Base-by-base conservation (phyloP, 2,888 invertebrate genomes). In the Drosophila rubida region DNA sequence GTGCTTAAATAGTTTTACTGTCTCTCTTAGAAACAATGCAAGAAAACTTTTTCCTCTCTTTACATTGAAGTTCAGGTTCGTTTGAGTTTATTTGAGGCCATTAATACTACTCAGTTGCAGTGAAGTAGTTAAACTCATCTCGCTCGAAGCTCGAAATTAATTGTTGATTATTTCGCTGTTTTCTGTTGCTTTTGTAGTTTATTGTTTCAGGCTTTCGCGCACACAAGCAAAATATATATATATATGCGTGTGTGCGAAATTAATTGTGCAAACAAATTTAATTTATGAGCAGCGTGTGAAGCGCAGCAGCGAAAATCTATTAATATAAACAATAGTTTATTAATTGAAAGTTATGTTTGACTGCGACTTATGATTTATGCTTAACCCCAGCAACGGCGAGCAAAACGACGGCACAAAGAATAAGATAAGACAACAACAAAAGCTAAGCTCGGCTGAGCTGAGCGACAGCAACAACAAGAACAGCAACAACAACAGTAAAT, bases 301-400 rank as follows among this genome's bases (percentile, higher is more conserved):
- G 14, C 54, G 50, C 57, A 63, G 42, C 61, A 16, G 45, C 63
- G 49, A 75, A 74, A 80, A 74, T 84, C 78, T 84, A 87, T 87
- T 82, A 81, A 87, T 78, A 69, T 68, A 66, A 84, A 87, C 82
- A 82, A 82, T 82, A 81, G 82, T 81, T 81, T 78, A 85, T 76
- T 87, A 87, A 82, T 82, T 87, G 79, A 87, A 87, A 87, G 71
- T 74, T 81, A 69, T 78, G 81, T 72, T 65, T 69, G 78, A 48
- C 53, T 58, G 50, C 63, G 65, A 41, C 51, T 60, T 63, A 61
- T 78, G 78, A 80, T 80, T 81, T 80, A 86, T 83, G 65, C 71
- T 23, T 64, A 63, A 51, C 37, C 49, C 45, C 50, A 51, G 50
- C 57, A 59, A 45, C 42, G 45, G 50, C 42, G 44, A 8, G 46